Base-by-base conservation (phyloP, 2,888 invertebrate genomes). In the Sesia apiformis region DNA sequence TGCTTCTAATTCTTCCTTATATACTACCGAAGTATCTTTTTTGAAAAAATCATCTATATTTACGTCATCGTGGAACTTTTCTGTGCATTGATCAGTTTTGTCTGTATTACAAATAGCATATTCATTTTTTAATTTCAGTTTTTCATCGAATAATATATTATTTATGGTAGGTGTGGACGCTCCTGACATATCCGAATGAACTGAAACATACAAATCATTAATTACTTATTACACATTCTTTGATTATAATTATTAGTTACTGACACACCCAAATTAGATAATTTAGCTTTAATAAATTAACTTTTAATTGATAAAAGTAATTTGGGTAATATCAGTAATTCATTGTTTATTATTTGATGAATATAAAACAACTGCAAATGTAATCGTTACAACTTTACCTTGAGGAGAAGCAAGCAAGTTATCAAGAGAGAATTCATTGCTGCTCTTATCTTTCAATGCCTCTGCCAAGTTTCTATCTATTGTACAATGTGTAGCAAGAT, bases 391-490 rank as follows among this genome's bases (percentile, higher is more conserved):
- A 43, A 53, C 42, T 41, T 62, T 74, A 84, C 81, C 77, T 70
- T 67, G 67, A 40, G 86, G 84, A 7, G 85, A 78, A 46, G 65
- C 63, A 50, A 88, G 63, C 53, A 89, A 59, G 52, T 78, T 76
- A 38, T 81, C 76, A 7, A 88, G 63, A 40, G 67, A 67, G 56
- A 78, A 69, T 51, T 76, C 67, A 50, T 73, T 59, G 55, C 69
- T 72, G 39, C 63, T 61, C 4, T 67, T 66, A 66, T 78, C 69
- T 55, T 74, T 70, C 56, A 86, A 67, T 3, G 84, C 86, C 52
- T 70, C 68, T 51, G 80, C 75, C 55, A 88, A 66, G 62, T 85
- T 84, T 57, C 63, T 77, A 56, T 84, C 84, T 54, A 85, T 81
- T 6, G 66, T 62, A 62, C 81, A 80, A 55, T 65, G 59, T 49